Percentiles rank a stretch among this genome's conserved stretches.
phyloP scores from a whole-genome alignment of 2,797 vertebrate genomes.

The Rachycentron canadum region DNA sequence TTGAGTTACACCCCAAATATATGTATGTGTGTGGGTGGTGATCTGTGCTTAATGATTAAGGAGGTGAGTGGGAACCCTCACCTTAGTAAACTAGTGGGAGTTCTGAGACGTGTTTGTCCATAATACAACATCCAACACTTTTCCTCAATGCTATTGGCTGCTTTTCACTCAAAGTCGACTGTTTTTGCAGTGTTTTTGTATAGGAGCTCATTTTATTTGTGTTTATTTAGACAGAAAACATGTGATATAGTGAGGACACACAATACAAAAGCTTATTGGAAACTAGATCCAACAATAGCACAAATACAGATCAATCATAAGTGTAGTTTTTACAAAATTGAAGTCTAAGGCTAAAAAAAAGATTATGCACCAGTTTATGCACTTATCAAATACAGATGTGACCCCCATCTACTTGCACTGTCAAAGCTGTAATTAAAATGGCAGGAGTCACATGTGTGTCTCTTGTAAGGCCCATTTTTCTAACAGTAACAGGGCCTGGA shows the following conservation, averaged over 20 bases:
- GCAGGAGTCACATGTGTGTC: constrained; percentile 24
- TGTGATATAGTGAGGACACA: neutral
- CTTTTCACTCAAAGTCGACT: neutral
- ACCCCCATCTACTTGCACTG: neutral
- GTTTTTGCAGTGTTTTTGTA: neutral
- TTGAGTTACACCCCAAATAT: no score
- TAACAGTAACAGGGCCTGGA: constrained; percentile 50
- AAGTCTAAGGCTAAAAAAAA: neutral
- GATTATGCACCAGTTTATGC: neutral
- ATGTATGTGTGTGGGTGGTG: neutral
- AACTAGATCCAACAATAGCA: neutral
- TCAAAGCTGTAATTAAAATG: constrained; percentile 41
- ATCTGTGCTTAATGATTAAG: neutral
- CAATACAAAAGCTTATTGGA: neutral
- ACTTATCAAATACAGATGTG: constrained; percentile 58
- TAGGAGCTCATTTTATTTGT: neutral
- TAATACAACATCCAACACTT: constrained; percentile 11
- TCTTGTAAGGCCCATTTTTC: constrained; percentile 13
- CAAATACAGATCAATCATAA: neutral
- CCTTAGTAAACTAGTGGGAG: neutral
- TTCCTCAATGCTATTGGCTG: neutral
- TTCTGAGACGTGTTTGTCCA: constrained; percentile 7
- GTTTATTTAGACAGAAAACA: neutral
- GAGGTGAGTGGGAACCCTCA: neutral
- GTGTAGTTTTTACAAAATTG: neutral